Conservation (phyloP, 1,140 invertebrate genomes). For the Lethocerus indicus region DNA sequence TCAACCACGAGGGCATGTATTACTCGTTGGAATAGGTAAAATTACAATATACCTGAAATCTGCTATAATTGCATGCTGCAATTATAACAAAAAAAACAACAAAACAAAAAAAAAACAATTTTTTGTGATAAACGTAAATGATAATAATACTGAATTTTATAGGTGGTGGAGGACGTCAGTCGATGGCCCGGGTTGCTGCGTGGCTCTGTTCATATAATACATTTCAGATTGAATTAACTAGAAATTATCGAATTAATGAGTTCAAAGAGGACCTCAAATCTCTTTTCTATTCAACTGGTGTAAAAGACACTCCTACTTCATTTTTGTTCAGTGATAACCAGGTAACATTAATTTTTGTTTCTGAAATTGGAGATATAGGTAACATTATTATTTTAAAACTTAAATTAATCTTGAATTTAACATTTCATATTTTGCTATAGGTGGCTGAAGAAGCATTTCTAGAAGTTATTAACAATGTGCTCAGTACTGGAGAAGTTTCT, state of each 20-base stretch:
- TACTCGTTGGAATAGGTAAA: slow-evolving; percentile 61
- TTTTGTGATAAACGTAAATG: not conserved
- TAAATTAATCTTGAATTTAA: too few species aligned
- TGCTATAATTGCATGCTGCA: not conserved
- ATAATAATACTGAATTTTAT: slow-evolving; percentile 3
- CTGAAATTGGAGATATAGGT: too few species aligned
- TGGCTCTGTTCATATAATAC: slow-evolving; percentile 60
- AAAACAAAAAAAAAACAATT: not conserved
- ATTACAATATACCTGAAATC: not conserved
- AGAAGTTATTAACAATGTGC: slow-evolving; percentile 75
- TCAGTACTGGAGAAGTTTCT: slow-evolving; percentile 68
- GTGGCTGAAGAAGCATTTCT: slow-evolving; percentile 64
- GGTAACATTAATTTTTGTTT: slow-evolving; percentile 18
- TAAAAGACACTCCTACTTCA: slow-evolving; percentile 51
- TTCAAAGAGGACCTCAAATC: slow-evolving; percentile 71
- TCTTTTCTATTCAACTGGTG: slow-evolving; percentile 49
- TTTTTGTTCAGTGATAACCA: slow-evolving; percentile 75
- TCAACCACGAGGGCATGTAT: slow-evolving; percentile 63
- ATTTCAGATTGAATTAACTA: slow-evolving; percentile 62
- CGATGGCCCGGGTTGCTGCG: slow-evolving; percentile 50
- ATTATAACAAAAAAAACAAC: not conserved
- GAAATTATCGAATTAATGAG: slow-evolving; percentile 52
- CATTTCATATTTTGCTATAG: slow-evolving; percentile 22
- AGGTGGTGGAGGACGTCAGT: slow-evolving; percentile 74
- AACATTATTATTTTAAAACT: too few species aligned